Evolutionary conservation across 2,888 invertebrate species (phyloP), one percentile per base, ranked within the genome.

Genomic region (Lepetodrilus schrolli): DNA sequence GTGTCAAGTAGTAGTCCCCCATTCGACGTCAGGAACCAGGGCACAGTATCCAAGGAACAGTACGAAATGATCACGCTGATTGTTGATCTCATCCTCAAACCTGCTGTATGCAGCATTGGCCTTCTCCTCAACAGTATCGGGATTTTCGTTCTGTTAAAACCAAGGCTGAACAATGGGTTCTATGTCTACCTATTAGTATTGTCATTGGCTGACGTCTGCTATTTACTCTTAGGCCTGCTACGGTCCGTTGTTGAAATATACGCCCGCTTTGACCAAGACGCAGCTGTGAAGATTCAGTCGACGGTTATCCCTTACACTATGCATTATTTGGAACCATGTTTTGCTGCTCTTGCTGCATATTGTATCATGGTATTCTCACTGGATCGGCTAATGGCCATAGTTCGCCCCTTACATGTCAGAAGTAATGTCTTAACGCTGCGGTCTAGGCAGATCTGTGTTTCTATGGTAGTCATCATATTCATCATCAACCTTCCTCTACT

Each of bases 281-380:
- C n/a, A n/a, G 58, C 58, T n/a, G 34, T 30, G 4, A 17, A 26
- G 13, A 26, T 58, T 17, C 30, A 58, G 17, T 7, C 34, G 58
- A 26, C 26, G n/a, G 34, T 58, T 17, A 30, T 58, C 34, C 58
- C 58, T 7, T 58, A 58, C 34, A 34, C 34, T 30, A 26, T 34
- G 5, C 26, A 30, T n/a, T n/a, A n/a, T n/a, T n/a, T n/a, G n/a
- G n/a, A n/a, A n/a, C n/a, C n/a, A n/a, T n/a, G n/a, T n/a, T n/a
- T n/a, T n/a, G n/a, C n/a, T n/a, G n/a, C n/a, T n/a, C 10, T 58
- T 2, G 58, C 30, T 7, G 58, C 58, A 1, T 58, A 34, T n/a
- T 58, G 58, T n/a, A 58, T 58, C 10, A 58, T 58, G 26, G n/a
- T 58, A 17, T 58, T 58, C 58, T 58, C 58, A 4, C 58, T 58